Percentiles rank a stretch among this genome's conserved stretches.
phyloP scores from a whole-genome alignment of 2,113 vertebrate genomes.

The Emydocephalus ijimae region DNA sequence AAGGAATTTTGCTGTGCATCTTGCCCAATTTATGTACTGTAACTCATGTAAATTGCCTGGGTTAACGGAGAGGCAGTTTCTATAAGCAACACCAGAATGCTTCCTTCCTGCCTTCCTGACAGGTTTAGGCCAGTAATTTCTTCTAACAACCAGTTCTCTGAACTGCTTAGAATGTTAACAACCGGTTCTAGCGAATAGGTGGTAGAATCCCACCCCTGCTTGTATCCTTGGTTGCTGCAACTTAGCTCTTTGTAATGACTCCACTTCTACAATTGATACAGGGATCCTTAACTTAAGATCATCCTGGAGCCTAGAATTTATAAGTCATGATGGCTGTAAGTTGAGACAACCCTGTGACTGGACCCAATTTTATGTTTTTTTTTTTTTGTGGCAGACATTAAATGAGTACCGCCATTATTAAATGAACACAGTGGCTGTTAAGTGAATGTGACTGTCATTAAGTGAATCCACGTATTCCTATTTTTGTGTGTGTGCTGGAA shows the following conservation, averaged over 20 bases:
- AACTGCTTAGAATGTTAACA: too few species aligned
- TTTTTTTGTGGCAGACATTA: not conserved
- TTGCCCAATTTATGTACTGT: not conserved
- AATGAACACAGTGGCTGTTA: not conserved
- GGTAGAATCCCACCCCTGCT: not conserved
- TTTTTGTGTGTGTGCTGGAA: not conserved
- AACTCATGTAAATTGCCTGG: not conserved
- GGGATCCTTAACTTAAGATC: not conserved
- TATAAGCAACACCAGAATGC: too few species aligned
- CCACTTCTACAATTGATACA: not conserved
- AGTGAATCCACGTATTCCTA: not conserved
- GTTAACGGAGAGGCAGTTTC: too few species aligned
- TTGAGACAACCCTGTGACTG: not conserved
- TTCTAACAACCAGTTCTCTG: too few species aligned
- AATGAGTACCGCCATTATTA: not conserved
- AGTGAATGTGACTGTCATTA: not conserved
- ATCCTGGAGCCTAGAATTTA: not conserved
- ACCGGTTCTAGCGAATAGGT: too few species aligned
- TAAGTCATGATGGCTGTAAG: not conserved
- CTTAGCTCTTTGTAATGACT: not conserved
- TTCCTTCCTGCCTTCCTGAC: too few species aligned
- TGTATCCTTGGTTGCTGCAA: not conserved
- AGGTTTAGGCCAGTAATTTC: too few species aligned
- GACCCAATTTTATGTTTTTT: not conserved
- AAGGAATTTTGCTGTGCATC: not conserved